A percentile compares a stretch with the other conserved stretches of the same genome.
These are phyloP conservation scores for Cnemophilus loriae DNA, from an alignment of 2,113 vertebrate genomes.

Conservation along the genomic window DNA sequence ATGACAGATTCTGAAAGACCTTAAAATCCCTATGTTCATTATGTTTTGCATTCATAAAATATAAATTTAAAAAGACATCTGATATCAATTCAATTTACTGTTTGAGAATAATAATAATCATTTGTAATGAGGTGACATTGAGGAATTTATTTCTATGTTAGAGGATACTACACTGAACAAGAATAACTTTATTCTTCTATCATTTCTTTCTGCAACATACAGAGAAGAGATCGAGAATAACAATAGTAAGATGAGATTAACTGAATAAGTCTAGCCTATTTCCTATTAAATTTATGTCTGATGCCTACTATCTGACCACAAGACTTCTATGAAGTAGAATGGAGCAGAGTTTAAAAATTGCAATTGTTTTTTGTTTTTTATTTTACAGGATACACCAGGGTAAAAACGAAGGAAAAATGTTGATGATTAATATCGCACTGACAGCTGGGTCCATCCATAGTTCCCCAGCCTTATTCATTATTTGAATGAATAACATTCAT, in stretches of 20 bases:
- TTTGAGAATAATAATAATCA: not conserved
- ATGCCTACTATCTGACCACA: not conserved
- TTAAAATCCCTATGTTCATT: not conserved
- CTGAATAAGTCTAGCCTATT: not conserved
- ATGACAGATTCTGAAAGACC: not conserved
- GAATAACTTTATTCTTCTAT: not conserved
- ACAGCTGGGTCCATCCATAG: not conserved
- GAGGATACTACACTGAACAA: not conserved
- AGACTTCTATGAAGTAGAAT: not conserved
- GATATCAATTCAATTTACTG: not conserved
- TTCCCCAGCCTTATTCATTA: not conserved
- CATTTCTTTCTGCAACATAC: not conserved
- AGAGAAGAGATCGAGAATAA: not conserved
- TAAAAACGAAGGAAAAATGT: not conserved
- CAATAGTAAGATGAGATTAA: not conserved
- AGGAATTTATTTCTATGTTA: not conserved
- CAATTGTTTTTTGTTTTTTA: not conserved
- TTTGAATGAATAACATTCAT: no score
- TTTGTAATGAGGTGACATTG: not conserved
- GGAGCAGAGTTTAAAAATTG: not conserved
- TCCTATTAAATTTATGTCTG: not conserved
- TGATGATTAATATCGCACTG: not conserved
- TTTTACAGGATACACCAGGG: not conserved
- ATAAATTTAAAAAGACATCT: not conserved
- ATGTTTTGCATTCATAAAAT: not conserved